Conservation (phyloP, 2,888 invertebrate species). For the Andrena hattorfiana region DNA sequence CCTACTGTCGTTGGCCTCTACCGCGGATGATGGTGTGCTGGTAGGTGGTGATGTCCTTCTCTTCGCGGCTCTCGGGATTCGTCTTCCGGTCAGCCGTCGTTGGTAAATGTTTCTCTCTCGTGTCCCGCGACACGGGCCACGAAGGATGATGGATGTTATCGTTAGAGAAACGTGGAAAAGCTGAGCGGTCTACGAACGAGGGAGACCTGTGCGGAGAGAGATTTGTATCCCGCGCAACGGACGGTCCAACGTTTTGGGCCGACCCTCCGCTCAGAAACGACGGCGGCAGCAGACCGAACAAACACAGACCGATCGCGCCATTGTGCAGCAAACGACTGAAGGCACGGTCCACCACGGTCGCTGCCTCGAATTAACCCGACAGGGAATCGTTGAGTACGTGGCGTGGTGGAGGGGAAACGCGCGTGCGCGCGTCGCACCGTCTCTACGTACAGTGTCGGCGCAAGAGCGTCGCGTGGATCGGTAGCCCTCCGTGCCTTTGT, state of each 20-base stretch:
- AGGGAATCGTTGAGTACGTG: constrained; percentile 7
- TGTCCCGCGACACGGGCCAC: not conserved
- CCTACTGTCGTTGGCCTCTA: constrained; percentile 45
- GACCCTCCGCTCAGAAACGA: constrained; percentile 84
- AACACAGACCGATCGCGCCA: constrained; percentile 79
- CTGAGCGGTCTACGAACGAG: constrained; percentile 60
- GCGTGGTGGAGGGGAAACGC: not conserved
- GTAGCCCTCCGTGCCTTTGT: constrained; percentile 12
- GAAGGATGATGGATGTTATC: constrained; percentile 6
- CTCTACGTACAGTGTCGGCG: constrained; percentile 45
- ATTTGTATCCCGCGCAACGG: constrained; percentile 75
- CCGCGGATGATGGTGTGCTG: constrained; percentile 16
- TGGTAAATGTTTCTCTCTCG: constrained; percentile 38
- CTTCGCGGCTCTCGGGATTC: constrained; percentile 38
- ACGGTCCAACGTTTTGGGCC: constrained; percentile 83
- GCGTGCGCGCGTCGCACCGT: constrained; percentile 42
- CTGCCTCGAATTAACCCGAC: constrained; percentile 42
- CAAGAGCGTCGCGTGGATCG: not conserved
- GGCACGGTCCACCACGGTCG: constrained; percentile 47
- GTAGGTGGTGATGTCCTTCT: constrained; percentile 33
- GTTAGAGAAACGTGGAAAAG: constrained; percentile 30
- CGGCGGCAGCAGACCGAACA: constrained; percentile 76
- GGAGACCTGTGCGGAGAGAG: constrained; percentile 63
- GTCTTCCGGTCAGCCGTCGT: constrained; percentile 45
- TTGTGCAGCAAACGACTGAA: constrained; percentile 82